Base-by-base conservation (phyloP, 2,113 vertebrate genomes). In the Bujurquina vittata region DNA sequence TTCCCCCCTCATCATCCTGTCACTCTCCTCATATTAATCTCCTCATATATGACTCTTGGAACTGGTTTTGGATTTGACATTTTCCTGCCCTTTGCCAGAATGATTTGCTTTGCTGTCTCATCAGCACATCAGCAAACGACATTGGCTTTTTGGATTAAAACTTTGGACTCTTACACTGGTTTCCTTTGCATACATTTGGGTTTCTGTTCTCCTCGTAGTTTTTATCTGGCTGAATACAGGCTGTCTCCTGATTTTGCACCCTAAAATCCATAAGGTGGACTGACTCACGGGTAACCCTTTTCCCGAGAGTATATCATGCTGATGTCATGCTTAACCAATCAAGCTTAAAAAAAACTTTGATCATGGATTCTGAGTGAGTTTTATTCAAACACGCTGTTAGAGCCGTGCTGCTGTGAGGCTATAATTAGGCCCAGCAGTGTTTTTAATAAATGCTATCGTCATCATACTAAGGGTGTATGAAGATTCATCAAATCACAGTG, bases 41-140 rank as follows among this genome's bases (percentile, higher is more conserved):
- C 65, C 11, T 43, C 65, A 52, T 72, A 29, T 12, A 12, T 52
- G 65, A 72, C 10, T 0, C 31, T 69, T 72, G 52, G 43, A 20
- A 20, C 43, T 52, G 2, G 17, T 31, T 72, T 52, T 1, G 17
- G 65, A 72, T 72, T 72, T 72, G 65, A 72, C 43, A 52, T 52
- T 72, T 8, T 72, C 65, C 49, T 29, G 65, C 43, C 65, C 65
- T 69, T 69, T 69, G 65, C 65, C 65, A 69, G 65, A 69, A 31
- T 52, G 17, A 31, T 72, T 72, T 12, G 2, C 65, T 72, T 72
- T 52, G 17, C 43, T 72, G 23, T 52, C 5, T 72, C 10, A 72
- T 52, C 65, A 12, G 29, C 43, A 11, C 43, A 18, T 31, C 43
- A 20, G 43, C 23, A 72, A 72, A 52, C 29, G 43, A 72, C 43